Evolutionary conservation across 2,797 vertebrate genomes (phyloP), one percentile per base, ranked within the genome.

Genomic region (Sebastes iracundus): DNA sequence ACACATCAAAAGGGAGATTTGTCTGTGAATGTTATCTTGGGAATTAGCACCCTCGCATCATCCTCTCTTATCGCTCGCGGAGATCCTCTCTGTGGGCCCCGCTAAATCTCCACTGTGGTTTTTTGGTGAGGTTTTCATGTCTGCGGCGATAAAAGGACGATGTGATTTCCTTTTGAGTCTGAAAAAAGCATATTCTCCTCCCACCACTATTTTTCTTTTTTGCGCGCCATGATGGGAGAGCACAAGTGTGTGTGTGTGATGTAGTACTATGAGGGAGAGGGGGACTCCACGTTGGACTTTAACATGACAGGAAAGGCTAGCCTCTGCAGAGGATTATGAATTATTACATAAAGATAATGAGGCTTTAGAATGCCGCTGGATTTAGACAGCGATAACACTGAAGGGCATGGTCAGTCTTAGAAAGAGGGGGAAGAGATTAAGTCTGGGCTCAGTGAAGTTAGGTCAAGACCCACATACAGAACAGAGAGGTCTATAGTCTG

Each of bases 1-100:
- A 6, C 82, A 79, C 86, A 91, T 93, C 80, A 92, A 90, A 90
- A 87, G 85, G 84, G 86, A 90, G 91, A 91, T 92, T 92, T 93
- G 92, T 91, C 87, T 83, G 84, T 91, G 87, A 91, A 91, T 91
- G 90, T 93, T 91, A 93, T 94, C 91, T 92, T 27, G 90, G 87
- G 90, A 91, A 91, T 94, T 91, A 88, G 88, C 87, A 83, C 76
- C 87, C 83, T 83, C 70, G 18, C 88, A 79, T 90, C 91, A 83
- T 86, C 84, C 82, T 75, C 81, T 81, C 75, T 88, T 88, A 90
- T 90, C 90, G 35, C 84, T 71, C 2, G 7, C 72, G 52, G 78
- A 46, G 76, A 90, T 92, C 80, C 87, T 84, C 86, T 88, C 85
- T 65, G 70, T 30, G 69, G 86, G 66, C 83, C 83, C 56, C 3